Conservation (phyloP, 2,113 vertebrate species). For the Mus spicilegus region DNA sequence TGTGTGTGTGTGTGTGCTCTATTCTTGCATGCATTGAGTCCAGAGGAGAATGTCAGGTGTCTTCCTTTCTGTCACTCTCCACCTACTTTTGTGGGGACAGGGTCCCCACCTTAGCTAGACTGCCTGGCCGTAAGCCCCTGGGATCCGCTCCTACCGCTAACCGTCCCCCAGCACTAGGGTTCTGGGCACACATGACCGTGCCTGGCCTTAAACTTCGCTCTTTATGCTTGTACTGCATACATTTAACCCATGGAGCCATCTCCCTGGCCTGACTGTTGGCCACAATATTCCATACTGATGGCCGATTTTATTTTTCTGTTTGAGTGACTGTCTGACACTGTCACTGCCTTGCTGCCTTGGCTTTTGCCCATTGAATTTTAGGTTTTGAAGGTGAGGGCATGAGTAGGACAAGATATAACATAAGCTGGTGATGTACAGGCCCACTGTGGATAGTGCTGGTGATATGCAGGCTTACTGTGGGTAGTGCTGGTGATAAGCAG, state of each 20-base stretch:
- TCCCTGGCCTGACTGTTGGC: neutral
- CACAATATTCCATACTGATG: neutral
- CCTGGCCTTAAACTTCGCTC: neutral
- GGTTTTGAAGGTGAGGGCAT: neutral
- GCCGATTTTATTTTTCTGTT: conserved; percentile 8
- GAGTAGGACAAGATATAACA: neutral
- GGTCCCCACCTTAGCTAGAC: neutral
- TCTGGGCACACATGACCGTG: neutral
- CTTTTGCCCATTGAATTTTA: neutral
- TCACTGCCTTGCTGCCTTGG: neutral
- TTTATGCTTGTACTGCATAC: too few relatives aligned
- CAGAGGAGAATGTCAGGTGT: neutral
- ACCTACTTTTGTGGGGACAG: neutral
- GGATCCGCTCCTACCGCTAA: neutral
- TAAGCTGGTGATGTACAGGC: neutral
- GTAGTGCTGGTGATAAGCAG: too few relatives aligned
- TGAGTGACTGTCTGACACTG: neutral
- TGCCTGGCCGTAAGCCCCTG: neutral
- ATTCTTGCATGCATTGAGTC: too few relatives aligned
- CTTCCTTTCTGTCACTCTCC: neutral
- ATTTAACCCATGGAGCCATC: neutral
- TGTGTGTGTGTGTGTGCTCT: too few relatives aligned
- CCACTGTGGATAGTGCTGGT: too few relatives aligned
- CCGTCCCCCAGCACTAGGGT: neutral
- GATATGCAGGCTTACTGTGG: too few relatives aligned